Evolutionary conservation across 2,797 vertebrate genomes (phyloP).

Genomic region (Premnoplex brunnescens): DNA sequence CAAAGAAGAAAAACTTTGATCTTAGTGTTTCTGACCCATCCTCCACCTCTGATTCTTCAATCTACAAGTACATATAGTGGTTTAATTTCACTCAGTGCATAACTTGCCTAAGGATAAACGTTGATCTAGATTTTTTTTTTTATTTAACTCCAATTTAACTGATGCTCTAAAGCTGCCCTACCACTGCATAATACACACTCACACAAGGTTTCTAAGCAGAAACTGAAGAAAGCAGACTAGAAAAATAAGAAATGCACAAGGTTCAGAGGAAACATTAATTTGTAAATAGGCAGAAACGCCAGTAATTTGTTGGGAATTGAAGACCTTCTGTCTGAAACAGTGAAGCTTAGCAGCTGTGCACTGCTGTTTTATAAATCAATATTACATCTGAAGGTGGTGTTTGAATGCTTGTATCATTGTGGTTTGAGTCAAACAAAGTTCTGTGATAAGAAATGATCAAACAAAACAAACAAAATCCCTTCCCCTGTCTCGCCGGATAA

Average conservation of each 20-base stretch:
- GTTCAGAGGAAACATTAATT: conserved; percentile 73
- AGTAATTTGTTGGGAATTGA: conserved; percentile 75
- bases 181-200: conserved; percentile 7
- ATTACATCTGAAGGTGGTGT: conserved; percentile 71
- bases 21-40: conserved; percentile 79
- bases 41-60: conserved; percentile 79
- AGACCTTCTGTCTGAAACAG: conserved; percentile 69
- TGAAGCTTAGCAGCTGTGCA: conserved; percentile 66
- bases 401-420: conserved; percentile 70
- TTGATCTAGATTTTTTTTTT: conserved; percentile 79
- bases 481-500: conserved; percentile 46
- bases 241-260: conserved; percentile 68
- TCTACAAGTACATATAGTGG: conserved; percentile 75
- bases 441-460: conserved; percentile 75
- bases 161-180: conserved; percentile 72
- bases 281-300: conserved; percentile 74
- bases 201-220: conserved; percentile 60
- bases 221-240: conserved; percentile 63
- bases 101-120: conserved; percentile 83
- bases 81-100: conserved; percentile 80
- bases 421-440: conserved; percentile 74
- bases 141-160: conserved; percentile 77
- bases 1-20: conserved; percentile 81
- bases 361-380: conserved; percentile 76
- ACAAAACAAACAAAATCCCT: conserved; percentile 75